Evolutionary conservation across 2,113 vertebrate species (phyloP).

Genomic region (Coryphaenoides rupestris): DNA sequence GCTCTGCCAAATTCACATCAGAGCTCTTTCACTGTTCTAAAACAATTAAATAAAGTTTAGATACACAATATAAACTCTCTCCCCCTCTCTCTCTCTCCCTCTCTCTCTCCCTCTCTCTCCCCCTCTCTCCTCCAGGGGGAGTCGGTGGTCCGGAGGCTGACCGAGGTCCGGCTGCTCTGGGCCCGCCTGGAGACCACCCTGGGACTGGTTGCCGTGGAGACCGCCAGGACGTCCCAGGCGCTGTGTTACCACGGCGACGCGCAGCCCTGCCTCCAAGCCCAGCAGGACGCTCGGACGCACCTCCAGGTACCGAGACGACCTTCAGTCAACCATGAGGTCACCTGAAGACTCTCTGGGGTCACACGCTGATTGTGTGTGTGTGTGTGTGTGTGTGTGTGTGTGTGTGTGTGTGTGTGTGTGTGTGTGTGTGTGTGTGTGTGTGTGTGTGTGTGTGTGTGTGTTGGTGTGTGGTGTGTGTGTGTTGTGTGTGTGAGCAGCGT

Average conservation of each 20-base stretch:
- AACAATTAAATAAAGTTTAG: no score
- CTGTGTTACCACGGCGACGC: conserved; percentile 58
- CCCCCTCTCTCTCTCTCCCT: no score
- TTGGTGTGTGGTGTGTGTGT: conserved; percentile 3
- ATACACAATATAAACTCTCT: no score
- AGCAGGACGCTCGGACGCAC: conserved; percentile 58
- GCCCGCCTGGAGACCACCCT: conserved; percentile 43
- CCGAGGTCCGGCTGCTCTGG: conserved; percentile 70
- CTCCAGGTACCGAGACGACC: conserved; percentile 77
- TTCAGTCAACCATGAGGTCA: no score
- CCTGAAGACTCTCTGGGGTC: no score
- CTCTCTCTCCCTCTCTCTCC: not conserved
- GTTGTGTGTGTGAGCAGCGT: conserved; percentile 54
- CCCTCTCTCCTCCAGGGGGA: conserved; percentile 55
- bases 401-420: not conserved
- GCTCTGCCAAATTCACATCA: no score
- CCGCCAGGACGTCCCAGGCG: conserved; percentile 57
- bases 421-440: conserved; percentile 3
- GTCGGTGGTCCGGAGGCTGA: conserved; percentile 56
- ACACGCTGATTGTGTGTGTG: no score
- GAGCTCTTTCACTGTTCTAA: no score
- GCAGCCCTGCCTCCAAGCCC: conserved; percentile 62
- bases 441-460: not conserved
- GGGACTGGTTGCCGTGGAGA: conserved; percentile 56
- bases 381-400: no score